Evolutionary conservation across 2,113 vertebrate genomes (phyloP), one percentile per base, ranked within the genome.

Genomic region (Engraulis encrasicolus): DNA sequence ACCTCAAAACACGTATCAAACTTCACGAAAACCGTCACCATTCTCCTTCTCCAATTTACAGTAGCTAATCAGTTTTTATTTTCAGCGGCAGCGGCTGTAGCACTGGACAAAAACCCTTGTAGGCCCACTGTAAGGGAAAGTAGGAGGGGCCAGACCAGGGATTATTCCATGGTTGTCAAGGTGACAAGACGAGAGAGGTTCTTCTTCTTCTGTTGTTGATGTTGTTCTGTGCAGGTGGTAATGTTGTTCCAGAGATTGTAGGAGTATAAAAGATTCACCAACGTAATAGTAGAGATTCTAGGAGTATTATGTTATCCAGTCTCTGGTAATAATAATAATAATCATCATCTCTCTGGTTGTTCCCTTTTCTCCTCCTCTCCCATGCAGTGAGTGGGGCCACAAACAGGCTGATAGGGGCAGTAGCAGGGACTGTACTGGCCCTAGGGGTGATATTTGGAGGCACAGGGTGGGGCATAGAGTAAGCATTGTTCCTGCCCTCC

Each of bases 381-480:
- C 96, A 81, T 95, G 97, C 98, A 99, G 98, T 97, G 97, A 97
- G 95, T 97, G 96, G 97, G 97, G 97, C 97, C 88, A 98, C 97
- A 95, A 99, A 99, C 98, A 98, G 97, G 95, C 98, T 99, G 91
- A 99, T 98, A 98, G 98, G 97, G 95, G 98, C 97, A 90, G 97
- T 99, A 96, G 98, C 98, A 93, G 98, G 66, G 66, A 74, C 66
- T 14, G 34, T 74, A 74, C 66, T 74, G 66, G 66, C 66, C 66
- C 66, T 74, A 31, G 66, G 66, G 66, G 66, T 74, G 66, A 74
- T 74, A 74, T 74, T 36, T 74, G 98, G 98, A 96, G 98, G 98
- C 94, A 99, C 98, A 96, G 98, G 98, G 97, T 99, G 98, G 98
- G 98, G 98, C 96, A 97, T 99, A 96, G 98, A 99, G 98, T 99